Evolutionary conservation across 2,888 invertebrate species (phyloP), one percentile per base, ranked within the genome.

Genomic region (Torymus aiolomorphi): DNA sequence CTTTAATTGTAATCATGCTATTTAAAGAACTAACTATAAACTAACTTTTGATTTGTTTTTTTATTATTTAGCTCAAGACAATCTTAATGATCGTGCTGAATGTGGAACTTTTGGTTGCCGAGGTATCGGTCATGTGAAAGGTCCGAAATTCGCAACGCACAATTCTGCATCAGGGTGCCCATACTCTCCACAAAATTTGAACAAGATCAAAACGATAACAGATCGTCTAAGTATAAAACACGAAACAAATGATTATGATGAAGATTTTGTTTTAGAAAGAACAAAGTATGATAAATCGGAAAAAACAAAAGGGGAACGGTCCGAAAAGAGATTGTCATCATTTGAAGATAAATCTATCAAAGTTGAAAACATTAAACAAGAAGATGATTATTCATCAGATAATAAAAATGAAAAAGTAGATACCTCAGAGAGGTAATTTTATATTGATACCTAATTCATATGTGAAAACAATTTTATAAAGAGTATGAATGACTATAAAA

Each of bases 61-160:
- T 0, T 31, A 5, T 5, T 31, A 5, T 31, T 59, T 86, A 95
- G 95, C 94, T 73, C 92, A 93, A 13, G 94, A 94, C 87, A 95
- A 94, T 88, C 89, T 93, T 24, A 91, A 91, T 4, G 91, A 92
- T 69, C 90, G 91, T 65, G 92, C 95, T 54, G 93, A 94, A 84
- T 98, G 98, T 90, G 95, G 96, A 8, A 95, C 96, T 61, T 93
- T 94, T 57, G 97, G 97, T 0, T 98, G 98, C 89, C 94, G 95
- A 82, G 98, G 98, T 14, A 93, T 96, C 85, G 98, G 98, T n/a
- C 97, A 98, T 88, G 93, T 94, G 67, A 94, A 94, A 87, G 96
- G 96, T 72, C 94, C 96, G 18, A 94, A 94, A 88, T 94, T 94
- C 89, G 93, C 94, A 82, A 94, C 93, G 71, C 97, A 97, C 91